Evolutionary conservation across 1,140 invertebrate species (phyloP), one percentile per base, ranked within the genome.

Genomic region (Yoshiicerus persimilis): DNA sequence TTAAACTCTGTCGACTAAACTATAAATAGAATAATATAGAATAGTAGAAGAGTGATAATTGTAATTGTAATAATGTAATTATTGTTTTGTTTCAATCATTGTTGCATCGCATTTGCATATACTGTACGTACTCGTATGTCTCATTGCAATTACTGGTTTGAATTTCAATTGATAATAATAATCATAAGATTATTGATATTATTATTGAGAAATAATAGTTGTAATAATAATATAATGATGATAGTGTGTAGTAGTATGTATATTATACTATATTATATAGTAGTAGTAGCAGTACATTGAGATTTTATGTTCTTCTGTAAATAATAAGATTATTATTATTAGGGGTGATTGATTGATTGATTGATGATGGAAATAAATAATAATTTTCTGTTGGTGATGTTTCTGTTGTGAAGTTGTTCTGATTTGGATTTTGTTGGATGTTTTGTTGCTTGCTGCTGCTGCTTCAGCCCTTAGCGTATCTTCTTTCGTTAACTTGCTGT

Each of bases 301-400:
- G 70, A 77, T 77, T 36, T 80, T 80, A 80, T 80, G 75, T 80
- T 80, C 75, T 80, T 80, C 75, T 80, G 75, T 80, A 80, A 80
- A 80, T 80, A 80, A 80, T 80, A 80, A 80, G 75, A 80, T 80
- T 80, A 80, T 80, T 80, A 80, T 80, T 80, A 80, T 80, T 80
- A 80, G 75, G 75, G 75, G 75, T 80, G 75, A 80, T 80, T 80
- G 75, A 80, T 80, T 80, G 75, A 80, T 80, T 80, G 75, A 80
- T 80, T 80, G 75, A 80, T 34, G 75, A 80, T 80, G 75, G 75
- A 80, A 80, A 80, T 80, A 80, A 80, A 80, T 80, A 80, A 80
- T 80, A 80, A 80, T 80, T 36, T 80, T 80, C 34, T 80, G 75
- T 80, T 80, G 75, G 75, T 80, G 75, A 80, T 80, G 34, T 80